phyloP scores from a whole-genome alignment of 2,113 vertebrate species.

The Plectropomus leopardus region DNA sequence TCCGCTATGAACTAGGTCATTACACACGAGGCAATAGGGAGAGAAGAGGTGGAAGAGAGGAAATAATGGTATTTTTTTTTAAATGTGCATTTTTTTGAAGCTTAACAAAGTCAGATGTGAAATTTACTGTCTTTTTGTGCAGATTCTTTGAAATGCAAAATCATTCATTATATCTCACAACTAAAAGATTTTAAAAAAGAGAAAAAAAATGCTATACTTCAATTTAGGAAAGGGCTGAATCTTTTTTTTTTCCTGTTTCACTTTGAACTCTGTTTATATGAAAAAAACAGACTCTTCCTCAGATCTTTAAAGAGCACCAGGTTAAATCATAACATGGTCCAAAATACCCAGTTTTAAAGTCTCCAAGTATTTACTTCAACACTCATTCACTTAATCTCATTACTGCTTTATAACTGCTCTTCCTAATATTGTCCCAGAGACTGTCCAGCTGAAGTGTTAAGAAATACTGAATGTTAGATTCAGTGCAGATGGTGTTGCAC shows the following conservation, averaged over 20 bases:
- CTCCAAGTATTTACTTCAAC: constrained; percentile 30
- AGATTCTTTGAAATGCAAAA: neutral
- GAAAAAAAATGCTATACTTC: neutral
- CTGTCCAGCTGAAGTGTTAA: neutral
- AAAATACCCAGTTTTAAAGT: constrained; percentile 32
- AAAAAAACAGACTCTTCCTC: neutral
- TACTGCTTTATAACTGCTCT: constrained; percentile 2
- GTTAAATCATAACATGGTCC: constrained; percentile 27
- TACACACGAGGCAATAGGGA: neutral
- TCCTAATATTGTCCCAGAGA: neutral
- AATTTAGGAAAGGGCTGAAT: neutral
- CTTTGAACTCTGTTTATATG: neutral
- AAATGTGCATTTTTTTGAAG: neutral
- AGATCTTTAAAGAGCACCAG: constrained; percentile 18
- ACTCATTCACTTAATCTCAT: neutral
- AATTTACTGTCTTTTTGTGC: neutral
- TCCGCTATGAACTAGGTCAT: constrained; percentile 13
- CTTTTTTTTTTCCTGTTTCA: neutral
- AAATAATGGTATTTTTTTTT: neutral
- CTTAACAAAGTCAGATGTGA: neutral
- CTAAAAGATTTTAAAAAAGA: neutral
- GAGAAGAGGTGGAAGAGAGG: neutral
- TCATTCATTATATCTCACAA: neutral
- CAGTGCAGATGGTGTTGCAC: neutral
- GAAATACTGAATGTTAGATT: neutral